phyloP scores from a whole-genome alignment of 2,888 invertebrate species.

The Isoperla grammatica region DNA sequence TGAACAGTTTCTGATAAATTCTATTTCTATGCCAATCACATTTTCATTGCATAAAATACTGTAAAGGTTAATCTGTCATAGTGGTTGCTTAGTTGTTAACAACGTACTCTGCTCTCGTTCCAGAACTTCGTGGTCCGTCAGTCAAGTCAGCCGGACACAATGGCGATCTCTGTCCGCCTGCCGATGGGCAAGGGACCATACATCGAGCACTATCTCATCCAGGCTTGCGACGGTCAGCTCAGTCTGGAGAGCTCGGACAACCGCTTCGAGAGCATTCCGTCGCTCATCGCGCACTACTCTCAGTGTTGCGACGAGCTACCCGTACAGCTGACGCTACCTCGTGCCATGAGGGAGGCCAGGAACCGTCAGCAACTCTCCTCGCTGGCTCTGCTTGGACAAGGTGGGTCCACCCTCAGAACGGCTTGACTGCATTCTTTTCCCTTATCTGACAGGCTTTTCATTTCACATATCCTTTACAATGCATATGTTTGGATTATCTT shows the following conservation, averaged over 20 bases:
- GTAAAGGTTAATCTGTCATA: too few species aligned
- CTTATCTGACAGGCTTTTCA: too few species aligned
- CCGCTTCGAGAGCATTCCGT: conserved; percentile 87
- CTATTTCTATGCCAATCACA: too few species aligned
- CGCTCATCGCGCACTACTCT: conserved; percentile 89
- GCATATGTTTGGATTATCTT: too few species aligned
- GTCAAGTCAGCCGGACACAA: conserved; percentile 88
- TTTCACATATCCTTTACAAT: too few species aligned
- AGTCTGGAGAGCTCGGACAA: conserved; percentile 91
- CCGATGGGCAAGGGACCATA: conserved; percentile 83
- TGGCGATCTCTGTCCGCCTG: conserved; percentile 90
- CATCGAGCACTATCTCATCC: conserved; percentile 94
- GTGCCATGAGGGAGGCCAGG: conserved; percentile 78
- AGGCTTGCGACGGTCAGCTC: conserved; percentile 69
- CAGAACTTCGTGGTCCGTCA: conserved; percentile 94
- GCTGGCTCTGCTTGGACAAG: conserved; percentile 79
- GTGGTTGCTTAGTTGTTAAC: too few species aligned
- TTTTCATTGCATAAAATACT: too few species aligned
- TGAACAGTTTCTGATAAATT: too few species aligned
- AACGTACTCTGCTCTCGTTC: too few species aligned
- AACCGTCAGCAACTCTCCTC: conserved; percentile 88
- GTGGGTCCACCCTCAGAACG: too few species aligned
- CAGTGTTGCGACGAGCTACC: conserved; percentile 92
- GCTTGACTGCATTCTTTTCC: too few species aligned
- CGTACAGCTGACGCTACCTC: conserved; percentile 79